Evolutionary conservation across 2,888 invertebrate species (phyloP).

Genomic region (Flexamia atlantica): DNA sequence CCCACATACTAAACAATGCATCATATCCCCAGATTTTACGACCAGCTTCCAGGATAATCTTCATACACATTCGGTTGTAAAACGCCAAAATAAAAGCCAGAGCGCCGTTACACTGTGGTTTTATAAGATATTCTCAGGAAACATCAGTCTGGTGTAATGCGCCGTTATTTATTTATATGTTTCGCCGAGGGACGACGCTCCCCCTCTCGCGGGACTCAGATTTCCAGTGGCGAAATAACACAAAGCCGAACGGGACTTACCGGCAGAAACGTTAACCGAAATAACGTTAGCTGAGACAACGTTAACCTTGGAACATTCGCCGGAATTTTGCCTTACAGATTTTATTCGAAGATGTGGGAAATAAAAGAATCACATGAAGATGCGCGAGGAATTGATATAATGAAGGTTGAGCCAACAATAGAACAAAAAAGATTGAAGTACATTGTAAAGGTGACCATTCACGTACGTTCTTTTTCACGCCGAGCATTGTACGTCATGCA

Average conservation of each 20-base stretch:
- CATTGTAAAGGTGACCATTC: too few relatives aligned
- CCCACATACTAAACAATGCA: neutral
- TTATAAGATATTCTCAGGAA: constrained; percentile 37
- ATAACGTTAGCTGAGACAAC: too few relatives aligned
- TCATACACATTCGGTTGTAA: neutral
- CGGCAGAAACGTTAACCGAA: neutral
- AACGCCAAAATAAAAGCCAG: constrained; percentile 13
- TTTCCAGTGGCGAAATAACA: constrained; percentile 15
- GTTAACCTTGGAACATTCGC: too few relatives aligned
- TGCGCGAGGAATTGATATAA: too few relatives aligned
- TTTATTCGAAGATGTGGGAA: too few relatives aligned
- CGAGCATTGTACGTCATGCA: too few relatives aligned
- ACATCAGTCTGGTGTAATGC: constrained; percentile 28
- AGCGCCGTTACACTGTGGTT: neutral
- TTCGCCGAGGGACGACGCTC: neutral
- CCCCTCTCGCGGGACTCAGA: constrained; percentile 13
- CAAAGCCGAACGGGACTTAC: neutral
- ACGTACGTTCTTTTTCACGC: too few relatives aligned
- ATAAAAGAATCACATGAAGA: too few relatives aligned
- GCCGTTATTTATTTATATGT: constrained; percentile 35
- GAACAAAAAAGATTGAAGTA: too few relatives aligned
- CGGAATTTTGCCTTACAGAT: too few relatives aligned
- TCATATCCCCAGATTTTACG: neutral
- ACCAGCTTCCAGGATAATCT: neutral
- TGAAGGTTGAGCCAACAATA: too few relatives aligned